Evolutionary conservation across 2,888 invertebrate species (phyloP), one percentile per base, ranked within the genome.

Genomic region (Buathra laborator): DNA sequence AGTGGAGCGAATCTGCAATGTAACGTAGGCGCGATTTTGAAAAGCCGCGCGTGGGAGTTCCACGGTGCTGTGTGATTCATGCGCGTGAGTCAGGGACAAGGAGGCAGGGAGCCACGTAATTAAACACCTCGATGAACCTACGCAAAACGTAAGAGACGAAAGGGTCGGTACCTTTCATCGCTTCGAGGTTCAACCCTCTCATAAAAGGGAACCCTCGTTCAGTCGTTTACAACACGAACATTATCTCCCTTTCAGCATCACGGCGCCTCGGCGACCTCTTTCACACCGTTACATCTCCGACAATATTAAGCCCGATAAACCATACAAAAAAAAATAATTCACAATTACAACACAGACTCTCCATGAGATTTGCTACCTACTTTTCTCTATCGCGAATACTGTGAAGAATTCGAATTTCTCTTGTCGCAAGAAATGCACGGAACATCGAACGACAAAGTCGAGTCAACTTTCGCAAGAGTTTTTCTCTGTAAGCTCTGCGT

Each of bases 51-150:
- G 37, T 68, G 46, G 29, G 19, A 68, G 29, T 48, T 7, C 37
- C 37, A 9, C 37, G 6, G 37, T 37, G 0, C 37, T 7, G 37
- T 37, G 37, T 37, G 37, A 37, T 37, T 37, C 37, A 1, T 9
- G 37, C 37, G 48, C 46, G 48, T 16, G 51, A 70, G 70, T 70
- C 37, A 16, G 70, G 32, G 24, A 24, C 24, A 53, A 70, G 51
- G 70, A 70, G 32, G 70, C 51, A 19, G 29, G 37, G 37, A 48
- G 46, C 46, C n/a, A 51, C 51, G 53, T 70, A 70, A 70, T 70
- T 70, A 53, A 51, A 32, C 70, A 53, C 51, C 70, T 53, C 70
- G 70, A 51, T 70, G 37, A 16, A 37, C 51, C 70, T n/a, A 19
- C 37, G 37, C 37, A 37, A 9, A 37, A 9, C 37, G 37, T 7